Conservation (phyloP, 2,113 vertebrate species). For the Strix aluco region DNA sequence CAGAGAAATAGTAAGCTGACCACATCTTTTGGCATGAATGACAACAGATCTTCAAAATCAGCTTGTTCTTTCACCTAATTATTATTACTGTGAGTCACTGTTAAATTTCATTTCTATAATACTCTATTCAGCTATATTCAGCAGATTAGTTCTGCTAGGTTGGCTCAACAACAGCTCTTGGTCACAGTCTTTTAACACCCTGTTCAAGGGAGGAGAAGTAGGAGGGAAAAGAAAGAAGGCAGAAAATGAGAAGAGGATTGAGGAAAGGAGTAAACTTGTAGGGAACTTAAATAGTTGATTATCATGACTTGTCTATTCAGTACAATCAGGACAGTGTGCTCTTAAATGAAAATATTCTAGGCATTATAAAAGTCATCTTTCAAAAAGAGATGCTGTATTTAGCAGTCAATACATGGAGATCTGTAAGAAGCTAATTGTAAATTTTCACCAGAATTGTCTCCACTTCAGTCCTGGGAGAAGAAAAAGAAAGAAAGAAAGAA, state of each 20-base stretch:
- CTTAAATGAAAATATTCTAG: not conserved
- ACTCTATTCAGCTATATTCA: slow-evolving; percentile 8
- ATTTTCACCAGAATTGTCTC: not conserved
- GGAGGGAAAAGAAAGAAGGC: slow-evolving; percentile 35
- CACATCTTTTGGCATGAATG: not conserved
- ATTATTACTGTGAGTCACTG: slow-evolving; percentile 29
- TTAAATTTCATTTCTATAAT: slow-evolving; percentile 41
- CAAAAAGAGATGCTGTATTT: not conserved
- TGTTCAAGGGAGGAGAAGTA: slow-evolving; percentile 39
- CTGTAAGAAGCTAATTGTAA: not conserved
- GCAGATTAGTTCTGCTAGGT: slow-evolving; percentile 62
- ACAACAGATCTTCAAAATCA: slow-evolving; percentile 3
- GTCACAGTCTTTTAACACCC: slow-evolving; percentile 47
- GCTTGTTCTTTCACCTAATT: slow-evolving; percentile 24
- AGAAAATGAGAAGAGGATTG: slow-evolving; percentile 50
- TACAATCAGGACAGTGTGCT: not conserved
- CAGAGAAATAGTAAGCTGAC: not conserved
- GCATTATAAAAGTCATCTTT: not conserved
- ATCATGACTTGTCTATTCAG: not conserved
- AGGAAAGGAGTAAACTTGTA: not conserved
- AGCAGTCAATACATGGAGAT: not conserved
- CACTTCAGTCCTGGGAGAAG: not conserved
- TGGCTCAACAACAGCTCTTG: slow-evolving; percentile 50
- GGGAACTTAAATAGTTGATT: not conserved
- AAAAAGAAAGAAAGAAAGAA: too few species aligned